Evolutionary conservation across 1,140 invertebrate genomes (phyloP).

Genomic region (Stratiolaelaps scimitus): DNA sequence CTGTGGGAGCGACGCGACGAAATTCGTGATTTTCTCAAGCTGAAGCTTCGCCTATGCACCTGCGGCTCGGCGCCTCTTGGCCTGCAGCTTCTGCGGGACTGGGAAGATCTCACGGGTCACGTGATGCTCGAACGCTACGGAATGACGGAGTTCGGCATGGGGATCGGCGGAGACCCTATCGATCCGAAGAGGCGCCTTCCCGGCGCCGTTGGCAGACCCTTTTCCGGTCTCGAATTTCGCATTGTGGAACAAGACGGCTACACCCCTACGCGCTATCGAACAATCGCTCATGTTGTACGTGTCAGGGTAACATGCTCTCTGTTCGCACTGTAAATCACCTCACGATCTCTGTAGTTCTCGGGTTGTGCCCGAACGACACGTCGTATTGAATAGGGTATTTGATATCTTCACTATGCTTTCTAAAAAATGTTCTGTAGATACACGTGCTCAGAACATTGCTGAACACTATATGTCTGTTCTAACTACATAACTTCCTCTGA

Average conservation of each 20-base stretch:
- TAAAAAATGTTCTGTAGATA: too few relatives aligned
- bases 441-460: too few relatives aligned
- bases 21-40: slow-evolving; percentile 33
- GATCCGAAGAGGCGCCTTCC: slow-evolving; percentile 41
- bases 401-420: too few relatives aligned
- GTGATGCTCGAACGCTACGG: slow-evolving; percentile 72
- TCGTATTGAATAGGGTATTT: too few relatives aligned
- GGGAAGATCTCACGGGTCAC: slow-evolving; percentile 70
- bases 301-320: too few relatives aligned
- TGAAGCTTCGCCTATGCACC: slow-evolving; percentile 53
- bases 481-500: too few relatives aligned
- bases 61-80: slow-evolving; percentile 70
- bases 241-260: slow-evolving; percentile 1
- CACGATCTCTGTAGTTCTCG: too few relatives aligned
- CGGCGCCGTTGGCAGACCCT: neutral
- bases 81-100: slow-evolving; percentile 56
- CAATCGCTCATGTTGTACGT: neutral
- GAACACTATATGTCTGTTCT: too few relatives aligned
- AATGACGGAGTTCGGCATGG: slow-evolving; percentile 82
- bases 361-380: too few relatives aligned
- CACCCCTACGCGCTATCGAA: neutral
- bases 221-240: neutral
- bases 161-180: slow-evolving; percentile 65
- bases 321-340: too few relatives aligned
- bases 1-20: slow-evolving; percentile 51